phyloP scores from a whole-genome alignment of 2,113 vertebrate genomes.

The Hippocampus zosterae region DNA sequence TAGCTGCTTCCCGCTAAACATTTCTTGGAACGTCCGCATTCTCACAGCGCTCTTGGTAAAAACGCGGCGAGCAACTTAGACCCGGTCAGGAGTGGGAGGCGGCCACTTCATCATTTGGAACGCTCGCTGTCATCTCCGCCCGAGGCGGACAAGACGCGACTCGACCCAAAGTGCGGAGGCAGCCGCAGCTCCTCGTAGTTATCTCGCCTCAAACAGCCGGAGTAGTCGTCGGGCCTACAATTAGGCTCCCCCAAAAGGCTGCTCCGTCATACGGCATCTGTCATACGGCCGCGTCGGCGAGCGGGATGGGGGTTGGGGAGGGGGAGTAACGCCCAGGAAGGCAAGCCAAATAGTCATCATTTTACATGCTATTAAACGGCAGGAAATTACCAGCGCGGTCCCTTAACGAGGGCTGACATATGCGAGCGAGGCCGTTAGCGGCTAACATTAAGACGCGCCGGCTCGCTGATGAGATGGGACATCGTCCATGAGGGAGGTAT shows the following conservation, averaged over 20 bases:
- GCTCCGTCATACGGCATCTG: constrained; percentile 62
- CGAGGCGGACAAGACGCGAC: constrained; percentile 24
- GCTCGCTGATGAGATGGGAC: constrained; percentile 82
- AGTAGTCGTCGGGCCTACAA: constrained; percentile 43
- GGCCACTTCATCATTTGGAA: constrained; percentile 29
- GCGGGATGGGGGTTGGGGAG: neutral
- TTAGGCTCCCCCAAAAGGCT: constrained; percentile 55
- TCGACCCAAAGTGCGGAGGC: constrained; percentile 21
- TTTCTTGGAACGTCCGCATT: neutral
- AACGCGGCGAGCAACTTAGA: constrained; percentile 14
- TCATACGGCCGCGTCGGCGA: constrained; percentile 47
- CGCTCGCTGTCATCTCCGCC: constrained; percentile 27
- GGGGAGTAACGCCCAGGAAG: constrained; percentile 27
- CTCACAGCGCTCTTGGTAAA: neutral
- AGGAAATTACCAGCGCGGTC: constrained; percentile 82
- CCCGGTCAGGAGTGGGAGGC: neutral
- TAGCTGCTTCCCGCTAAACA: too few species aligned
- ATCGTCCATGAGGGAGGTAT: constrained; percentile 89
- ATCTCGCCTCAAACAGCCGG: constrained; percentile 40
- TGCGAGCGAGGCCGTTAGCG: constrained; percentile 92
- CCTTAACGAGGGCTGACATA: constrained; percentile 99
- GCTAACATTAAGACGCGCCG: constrained; percentile 83
- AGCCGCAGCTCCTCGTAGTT: constrained; percentile 31
- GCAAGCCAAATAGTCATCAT: constrained; percentile 88
- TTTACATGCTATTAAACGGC: constrained; percentile 96